phyloP scores from a whole-genome alignment of 2,797 vertebrate species.

The Fringilla coelebs region DNA sequence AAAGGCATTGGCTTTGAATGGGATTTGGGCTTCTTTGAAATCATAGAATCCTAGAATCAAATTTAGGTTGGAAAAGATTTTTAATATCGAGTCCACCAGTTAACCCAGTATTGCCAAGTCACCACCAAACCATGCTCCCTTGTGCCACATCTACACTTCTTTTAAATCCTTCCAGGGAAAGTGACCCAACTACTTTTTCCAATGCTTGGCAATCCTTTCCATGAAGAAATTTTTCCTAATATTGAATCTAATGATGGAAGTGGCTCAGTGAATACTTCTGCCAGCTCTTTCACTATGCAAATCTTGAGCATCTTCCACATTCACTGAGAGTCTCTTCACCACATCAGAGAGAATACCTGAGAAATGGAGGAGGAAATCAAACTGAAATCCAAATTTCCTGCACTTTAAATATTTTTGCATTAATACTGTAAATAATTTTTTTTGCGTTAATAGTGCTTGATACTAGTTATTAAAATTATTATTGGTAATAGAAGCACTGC shows the following conservation, averaged over 20 bases:
- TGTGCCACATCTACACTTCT: neutral
- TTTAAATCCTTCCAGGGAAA: neutral
- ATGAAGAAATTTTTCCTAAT: neutral
- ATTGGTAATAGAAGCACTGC: neutral
- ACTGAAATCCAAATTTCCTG: neutral
- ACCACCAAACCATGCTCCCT: neutral
- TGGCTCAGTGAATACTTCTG: neutral
- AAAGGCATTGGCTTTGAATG: neutral
- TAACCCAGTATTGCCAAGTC: neutral
- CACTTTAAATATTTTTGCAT: neutral
- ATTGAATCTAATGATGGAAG: neutral
- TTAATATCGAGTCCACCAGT: neutral
- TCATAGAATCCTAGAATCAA: neutral
- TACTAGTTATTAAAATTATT: neutral
- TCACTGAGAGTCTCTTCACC: neutral
- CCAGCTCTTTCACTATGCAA: neutral
- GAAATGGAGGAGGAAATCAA: neutral
- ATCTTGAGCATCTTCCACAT: neutral
- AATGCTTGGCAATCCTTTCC: neutral
- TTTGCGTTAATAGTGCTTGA: neutral
- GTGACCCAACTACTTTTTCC: neutral
- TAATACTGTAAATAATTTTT: neutral
- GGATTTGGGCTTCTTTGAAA: neutral
- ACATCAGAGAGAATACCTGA: neutral
- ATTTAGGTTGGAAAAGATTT: neutral